Evolutionary conservation across 2,113 vertebrate species (phyloP), one percentile per base, ranked within the genome.

Genomic region (Xenopus borealis): DNA sequence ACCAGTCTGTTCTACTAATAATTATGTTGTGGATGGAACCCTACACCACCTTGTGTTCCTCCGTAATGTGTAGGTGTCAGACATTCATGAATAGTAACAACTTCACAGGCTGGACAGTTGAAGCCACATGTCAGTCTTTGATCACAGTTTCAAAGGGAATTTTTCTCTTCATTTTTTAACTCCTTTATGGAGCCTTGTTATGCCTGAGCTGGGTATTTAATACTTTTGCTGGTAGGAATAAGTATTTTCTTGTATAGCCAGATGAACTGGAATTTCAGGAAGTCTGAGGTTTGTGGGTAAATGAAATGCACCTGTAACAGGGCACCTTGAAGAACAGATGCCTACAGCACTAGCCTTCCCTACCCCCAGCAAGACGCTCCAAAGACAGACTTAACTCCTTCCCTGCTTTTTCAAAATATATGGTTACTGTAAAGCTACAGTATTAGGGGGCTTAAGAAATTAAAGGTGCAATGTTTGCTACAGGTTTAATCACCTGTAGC

Each of bases 211-310:
- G 5, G 47, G 47, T 50, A 50, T 50, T 76, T 62, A 62, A 72
- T 69, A 69, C n/a, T 18, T 63, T 23, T 62, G 65, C 27, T 68
- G 40, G 66, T 17, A 69, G 27, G 73, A 69, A 69, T 66, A 62
- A 62, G 44, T 52, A 69, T 50, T 62, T 76, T 16, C 66, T 61
- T 44, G 66, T 69, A 66, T 53, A 76, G 66, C 73, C 59, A 63
- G 73, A 69, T 53, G 58, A 44, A 76, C 73, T 62, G 47, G 73
- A 76, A 76, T 69, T 69, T 68, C 73, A 69, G 73, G 66, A 76
- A 69, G 66, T n/a, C n/a, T 52, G 46, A 19, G 58, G 23, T 62
- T 69, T 69, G 64, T 67, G 47, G 66, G 23, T 76, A 62, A 23
- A 63, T 55, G 69, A 69, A 69, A 69, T 69, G 46, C 46, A 63